Evolutionary conservation across 2,888 invertebrate genomes (phyloP).

Genomic region (Eulithis prunata): DNA sequence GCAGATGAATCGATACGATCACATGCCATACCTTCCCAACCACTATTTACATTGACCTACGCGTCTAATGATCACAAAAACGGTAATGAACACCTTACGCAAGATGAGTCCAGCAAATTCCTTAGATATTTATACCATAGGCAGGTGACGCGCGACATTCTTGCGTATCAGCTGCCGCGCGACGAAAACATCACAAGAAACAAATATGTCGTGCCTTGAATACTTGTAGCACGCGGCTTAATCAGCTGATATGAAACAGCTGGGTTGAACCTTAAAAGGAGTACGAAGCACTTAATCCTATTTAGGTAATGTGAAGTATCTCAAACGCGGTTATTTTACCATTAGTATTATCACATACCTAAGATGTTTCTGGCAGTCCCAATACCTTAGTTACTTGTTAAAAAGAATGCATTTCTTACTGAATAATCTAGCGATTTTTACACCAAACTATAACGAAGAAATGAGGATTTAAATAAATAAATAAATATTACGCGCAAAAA

Average conservation of each 20-base stretch:
- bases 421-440: no score
- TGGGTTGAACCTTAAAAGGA: background rate
- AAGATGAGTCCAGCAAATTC: constrained; percentile 29
- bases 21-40: background rate
- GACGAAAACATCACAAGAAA: constrained; percentile 60
- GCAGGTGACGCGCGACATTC: constrained; percentile 53
- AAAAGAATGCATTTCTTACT: no score
- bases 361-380: no score
- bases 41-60: constrained; percentile 22
- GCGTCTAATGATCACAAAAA: constrained; percentile 26
- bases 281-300: no score
- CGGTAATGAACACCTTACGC: constrained; percentile 25
- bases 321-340: no score
- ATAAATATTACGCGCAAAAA: no score
- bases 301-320: no score
- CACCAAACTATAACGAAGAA: no score
- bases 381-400: no score
- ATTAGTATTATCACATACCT: no score
- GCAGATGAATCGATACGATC: constrained; percentile 5
- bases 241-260: constrained; percentile 11
- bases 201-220: constrained; percentile 41
- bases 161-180: constrained; percentile 49
- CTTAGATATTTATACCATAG: constrained; percentile 38
- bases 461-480: no score
- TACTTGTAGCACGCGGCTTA: constrained; percentile 50